These are phyloP conservation scores for Steatocranus sp. DNA, from an alignment of 2,797 vertebrate genomes.

Conservation along the genomic window DNA sequence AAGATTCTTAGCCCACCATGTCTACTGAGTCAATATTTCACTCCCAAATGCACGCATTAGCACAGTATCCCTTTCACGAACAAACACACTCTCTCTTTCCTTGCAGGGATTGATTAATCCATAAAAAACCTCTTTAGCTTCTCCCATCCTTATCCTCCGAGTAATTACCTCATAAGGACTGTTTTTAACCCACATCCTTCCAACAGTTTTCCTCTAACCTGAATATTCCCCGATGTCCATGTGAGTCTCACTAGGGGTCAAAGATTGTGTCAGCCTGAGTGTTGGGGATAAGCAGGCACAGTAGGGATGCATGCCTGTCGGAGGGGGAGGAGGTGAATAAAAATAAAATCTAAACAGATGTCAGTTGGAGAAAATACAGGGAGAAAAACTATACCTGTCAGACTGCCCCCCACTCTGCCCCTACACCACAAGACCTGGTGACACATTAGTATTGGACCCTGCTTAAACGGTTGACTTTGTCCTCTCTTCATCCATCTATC, in stretches of 20 bases:
- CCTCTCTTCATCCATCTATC: constrained; percentile 52
- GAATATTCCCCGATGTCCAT: not conserved
- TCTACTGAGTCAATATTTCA: constrained; percentile 12
- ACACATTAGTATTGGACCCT: constrained; percentile 66
- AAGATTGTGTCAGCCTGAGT: not conserved
- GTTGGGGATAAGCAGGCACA: not conserved
- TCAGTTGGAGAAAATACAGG: constrained; percentile 31
- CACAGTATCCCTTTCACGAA: constrained; percentile 38
- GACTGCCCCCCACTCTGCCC: not conserved
- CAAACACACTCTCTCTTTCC: constrained; percentile 29
- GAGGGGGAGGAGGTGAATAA: not conserved
- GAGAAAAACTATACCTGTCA: constrained; percentile 43
- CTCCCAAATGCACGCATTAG: constrained; percentile 30
- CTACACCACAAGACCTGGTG: constrained; percentile 38
- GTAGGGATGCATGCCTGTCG: fast-evolving
- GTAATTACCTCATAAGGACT: constrained; percentile 61
- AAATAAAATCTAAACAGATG: constrained; percentile 7
- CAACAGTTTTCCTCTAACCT: not conserved
- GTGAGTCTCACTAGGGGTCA: constrained; percentile 3
- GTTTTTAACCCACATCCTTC: constrained; percentile 32
- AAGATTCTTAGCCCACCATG: not conserved
- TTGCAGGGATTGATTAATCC: constrained; percentile 57
- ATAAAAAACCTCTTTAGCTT: constrained; percentile 50
- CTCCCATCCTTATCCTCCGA: constrained; percentile 20
- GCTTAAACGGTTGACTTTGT: constrained; percentile 40